Percentiles rank a stretch among this genome's conserved stretches.
Evolutionary conservation across 2,797 vertebrate species (phyloP).

Genomic region (Xenentodon cancila): DNA sequence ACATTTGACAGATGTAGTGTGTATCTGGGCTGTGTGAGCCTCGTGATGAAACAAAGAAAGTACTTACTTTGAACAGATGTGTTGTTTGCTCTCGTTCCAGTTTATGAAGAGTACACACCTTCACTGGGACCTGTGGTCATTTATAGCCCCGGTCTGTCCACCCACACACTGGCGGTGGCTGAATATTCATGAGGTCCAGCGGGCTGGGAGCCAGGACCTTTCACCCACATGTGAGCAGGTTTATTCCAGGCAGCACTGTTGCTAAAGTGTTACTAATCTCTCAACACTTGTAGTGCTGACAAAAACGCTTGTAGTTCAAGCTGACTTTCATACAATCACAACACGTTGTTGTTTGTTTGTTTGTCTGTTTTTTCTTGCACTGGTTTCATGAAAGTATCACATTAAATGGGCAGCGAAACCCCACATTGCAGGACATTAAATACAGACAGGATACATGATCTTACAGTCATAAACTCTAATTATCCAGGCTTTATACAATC

Average conservation of each 20-base stretch:
- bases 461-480: too few relatives aligned
- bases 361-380: not conserved
- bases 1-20: too few relatives aligned
- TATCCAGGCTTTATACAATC: too few relatives aligned
- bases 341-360: too few relatives aligned
- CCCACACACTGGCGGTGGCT: constrained; percentile 36
- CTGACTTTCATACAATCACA: too few relatives aligned
- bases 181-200: constrained; percentile 47
- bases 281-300: too few relatives aligned
- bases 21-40: too few relatives aligned
- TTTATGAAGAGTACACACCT: constrained; percentile 8
- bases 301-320: too few relatives aligned
- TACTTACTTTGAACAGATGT: constrained; percentile 37
- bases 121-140: constrained; percentile 2
- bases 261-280: not conserved
- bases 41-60: not conserved
- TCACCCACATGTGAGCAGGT: constrained; percentile 27
- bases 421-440: too few relatives aligned
- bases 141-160: constrained; percentile 43
- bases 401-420: too few relatives aligned
- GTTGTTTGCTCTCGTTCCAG: constrained; percentile 4
- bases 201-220: constrained; percentile 34
- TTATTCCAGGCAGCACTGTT: not conserved
- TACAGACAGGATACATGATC: too few relatives aligned
- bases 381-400: too few relatives aligned